phyloP scores from a whole-genome alignment of 2,797 vertebrate species.

The Acipenser ruthenus region DNA sequence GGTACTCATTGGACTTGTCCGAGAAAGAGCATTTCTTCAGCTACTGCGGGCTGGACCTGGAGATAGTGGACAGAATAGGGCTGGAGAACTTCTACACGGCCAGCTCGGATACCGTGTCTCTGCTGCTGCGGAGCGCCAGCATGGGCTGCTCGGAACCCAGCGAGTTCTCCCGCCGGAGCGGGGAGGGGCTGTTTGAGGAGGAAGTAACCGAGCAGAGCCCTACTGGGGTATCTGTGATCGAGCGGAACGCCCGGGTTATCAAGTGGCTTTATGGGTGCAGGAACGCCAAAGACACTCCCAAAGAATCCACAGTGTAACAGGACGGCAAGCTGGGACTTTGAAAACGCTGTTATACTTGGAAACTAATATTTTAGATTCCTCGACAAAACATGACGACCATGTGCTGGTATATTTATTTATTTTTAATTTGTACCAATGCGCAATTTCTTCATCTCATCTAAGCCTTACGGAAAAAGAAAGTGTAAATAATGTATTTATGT shows the following conservation, averaged over 20 bases:
- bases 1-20: conserved; percentile 65
- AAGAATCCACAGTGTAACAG: conserved; percentile 69
- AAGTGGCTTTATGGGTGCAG: conserved; percentile 94
- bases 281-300: conserved; percentile 67
- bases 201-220: conserved; percentile 60
- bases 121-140: conserved; percentile 50
- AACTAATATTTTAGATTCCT: neutral
- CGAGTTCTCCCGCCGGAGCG: conserved; percentile 66
- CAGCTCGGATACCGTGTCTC: conserved; percentile 68
- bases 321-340: neutral
- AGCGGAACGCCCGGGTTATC: conserved; percentile 92
- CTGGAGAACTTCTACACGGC: conserved; percentile 71
- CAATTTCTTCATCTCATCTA: too few species aligned
- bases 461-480: too few species aligned
- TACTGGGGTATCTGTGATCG: conserved; percentile 78
- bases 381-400: too few species aligned
- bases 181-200: conserved; percentile 65
- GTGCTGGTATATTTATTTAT: too few species aligned
- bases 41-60: conserved; percentile 83
- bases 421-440: too few species aligned
- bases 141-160: conserved; percentile 58
- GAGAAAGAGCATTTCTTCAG: conserved; percentile 90
- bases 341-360: neutral
- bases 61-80: conserved; percentile 78
- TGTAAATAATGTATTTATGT: too few species aligned